Evolutionary conservation across 2,797 vertebrate genomes (phyloP).

Genomic region (Momotus momota): DNA sequence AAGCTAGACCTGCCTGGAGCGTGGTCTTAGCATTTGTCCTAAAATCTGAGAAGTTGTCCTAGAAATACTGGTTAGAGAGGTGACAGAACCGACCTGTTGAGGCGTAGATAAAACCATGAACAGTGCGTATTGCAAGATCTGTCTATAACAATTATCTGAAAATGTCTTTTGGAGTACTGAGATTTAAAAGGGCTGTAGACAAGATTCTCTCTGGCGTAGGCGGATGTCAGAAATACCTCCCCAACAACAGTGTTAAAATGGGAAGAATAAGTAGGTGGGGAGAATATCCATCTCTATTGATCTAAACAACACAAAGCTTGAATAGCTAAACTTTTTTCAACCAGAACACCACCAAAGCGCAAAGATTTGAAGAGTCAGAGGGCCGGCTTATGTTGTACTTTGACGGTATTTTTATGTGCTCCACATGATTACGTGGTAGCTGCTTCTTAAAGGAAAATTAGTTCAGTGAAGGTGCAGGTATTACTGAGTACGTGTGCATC

Average conservation of each 20-base stretch:
- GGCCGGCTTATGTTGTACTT: not conserved
- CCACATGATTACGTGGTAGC: not conserved
- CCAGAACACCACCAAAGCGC: not conserved
- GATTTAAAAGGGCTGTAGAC: not conserved
- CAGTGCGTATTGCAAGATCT: not conserved
- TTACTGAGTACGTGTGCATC: not conserved
- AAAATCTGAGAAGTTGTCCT: not conserved
- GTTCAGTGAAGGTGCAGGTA: not conserved
- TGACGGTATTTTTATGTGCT: not conserved
- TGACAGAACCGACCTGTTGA: not conserved
- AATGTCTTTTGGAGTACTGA: not conserved
- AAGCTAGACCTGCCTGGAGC: not conserved
- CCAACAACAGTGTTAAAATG: not conserved
- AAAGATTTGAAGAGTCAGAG: not conserved
- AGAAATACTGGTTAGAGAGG: not conserved
- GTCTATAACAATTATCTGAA: not conserved
- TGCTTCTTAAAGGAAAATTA: not conserved
- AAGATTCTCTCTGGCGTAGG: not conserved
- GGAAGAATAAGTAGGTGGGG: not conserved
- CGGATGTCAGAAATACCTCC: slow-evolving; percentile 6
- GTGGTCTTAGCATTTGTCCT: not conserved
- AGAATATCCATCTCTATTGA: not conserved
- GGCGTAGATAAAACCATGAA: not conserved
- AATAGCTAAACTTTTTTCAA: not conserved
- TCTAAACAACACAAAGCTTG: not conserved